A percentile compares a stretch with the other conserved stretches of the same genome.
phyloP scores from a whole-genome alignment of 1,140 invertebrate species.

The fruit fly (Drosophila melanogaster) region Release_6_plus_ISO1_MT NT_033779.5:12153501-12154000 shows the following conservation, averaged over 20 bases:
- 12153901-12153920: slow-evolving; percentile 28
- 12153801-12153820: slow-evolving; percentile 35
- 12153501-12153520: slow-evolving; percentile 73
- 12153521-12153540: slow-evolving; percentile 83
- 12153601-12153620: background rate
- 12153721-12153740: slow-evolving; percentile 55
- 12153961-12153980: slow-evolving; percentile 72
- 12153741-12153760: slow-evolving; percentile 85
- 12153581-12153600: slow-evolving; percentile 2
- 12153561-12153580: slow-evolving; percentile 41
- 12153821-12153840: slow-evolving; percentile 37
- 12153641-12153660: slow-evolving; percentile 53
- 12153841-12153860: slow-evolving; percentile 22
- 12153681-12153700: slow-evolving; percentile 36
- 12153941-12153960: slow-evolving; percentile 77
- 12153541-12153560: slow-evolving; percentile 92
- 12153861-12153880: background rate
- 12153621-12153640: slow-evolving; percentile 6
- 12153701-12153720: slow-evolving; percentile 34
- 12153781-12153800: slow-evolving; percentile 85
- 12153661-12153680: slow-evolving; percentile 59
- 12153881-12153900: slow-evolving; percentile 19
- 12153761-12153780: slow-evolving; percentile 71
- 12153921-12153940: slow-evolving; percentile 68
- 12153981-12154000: too few species aligned